Base-by-base conservation (phyloP, 2,797 vertebrate genomes). In the Buphagus erythrorhynchus region DNA sequence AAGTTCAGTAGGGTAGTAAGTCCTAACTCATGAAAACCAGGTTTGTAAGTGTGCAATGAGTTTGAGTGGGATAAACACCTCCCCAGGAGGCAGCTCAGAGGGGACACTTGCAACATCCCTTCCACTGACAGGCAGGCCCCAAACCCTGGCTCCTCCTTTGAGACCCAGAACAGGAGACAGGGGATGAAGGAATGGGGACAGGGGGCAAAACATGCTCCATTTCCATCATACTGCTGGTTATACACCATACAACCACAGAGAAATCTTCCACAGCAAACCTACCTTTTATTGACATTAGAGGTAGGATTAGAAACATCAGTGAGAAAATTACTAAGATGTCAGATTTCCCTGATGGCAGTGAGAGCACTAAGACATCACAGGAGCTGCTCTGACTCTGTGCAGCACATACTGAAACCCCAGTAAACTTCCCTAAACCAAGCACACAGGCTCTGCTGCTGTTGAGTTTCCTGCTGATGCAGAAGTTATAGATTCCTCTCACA, bases 121-220 rank as follows among this genome's bases (percentile, higher is more conserved):
- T 36, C 24, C 21, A 13, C 16, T 28, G n/a, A 81, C 8, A 61
- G 42, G 28, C 22, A 75, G 17, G 18, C 2, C 2, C 6, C 80
- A 80, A 83, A 86, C 59, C 24, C 36, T 63, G n/a, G 5, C 3
- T 55, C 16, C 8, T 71, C 7, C 20, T 87, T 3, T 31, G n/a
- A 45, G 9, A 77, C 8, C 2, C 0, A 1, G 22, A 67, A 49
- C 8, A 6, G 16, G 38, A 24, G 16, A n/a, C 0, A 2, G 6
- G 0, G 12, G 13, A 43, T 71, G 18, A 74, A 28, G 6, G n/a
- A 65, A 61, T 20, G 31, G 10, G 10, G 13, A 19, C 13, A 62
- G 7, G 16, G 13, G 10, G 48, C 2, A 4, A 71, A 90, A 66
- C 11, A 4, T 9, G 8, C 10, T 83, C 25, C 18, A 6, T n/a